These are phyloP conservation scores for Hypsibius dujardini DNA, from an alignment of 1,140 invertebrate species.

Conservation along the genomic window DNA sequence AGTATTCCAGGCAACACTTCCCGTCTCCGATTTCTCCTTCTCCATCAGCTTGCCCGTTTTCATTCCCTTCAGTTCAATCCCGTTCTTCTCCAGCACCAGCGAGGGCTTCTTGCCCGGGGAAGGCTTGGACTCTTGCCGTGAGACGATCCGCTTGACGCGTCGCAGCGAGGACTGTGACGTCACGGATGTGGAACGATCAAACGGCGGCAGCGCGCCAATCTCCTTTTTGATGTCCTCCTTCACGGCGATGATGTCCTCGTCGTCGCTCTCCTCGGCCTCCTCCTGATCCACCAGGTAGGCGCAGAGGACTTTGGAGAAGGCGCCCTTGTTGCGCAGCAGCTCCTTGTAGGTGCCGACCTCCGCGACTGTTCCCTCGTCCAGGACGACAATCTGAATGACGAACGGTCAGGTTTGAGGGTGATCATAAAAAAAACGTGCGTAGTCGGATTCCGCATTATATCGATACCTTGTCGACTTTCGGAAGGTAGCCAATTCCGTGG, in stretches of 20 bases:
- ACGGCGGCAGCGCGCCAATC: neutral
- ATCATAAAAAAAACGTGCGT: no score
- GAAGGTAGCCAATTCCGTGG: constrained; percentile 69
- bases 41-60: neutral
- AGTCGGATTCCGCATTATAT: no score
- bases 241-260: constrained; percentile 7
- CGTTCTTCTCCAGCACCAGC: no score
- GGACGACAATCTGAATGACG: constrained; percentile 61
- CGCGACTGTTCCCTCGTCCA: constrained; percentile 61
- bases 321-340: constrained; percentile 38
- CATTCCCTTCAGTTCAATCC: no score
- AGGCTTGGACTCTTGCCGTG: neutral
- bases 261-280: neutral
- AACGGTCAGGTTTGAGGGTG: no score
- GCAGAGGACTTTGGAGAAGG: constrained; percentile 32
- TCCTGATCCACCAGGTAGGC: constrained; percentile 24
- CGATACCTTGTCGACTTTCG: constrained; percentile 53
- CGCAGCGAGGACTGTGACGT: no score
- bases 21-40: neutral
- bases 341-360: constrained; percentile 67
- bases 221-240: neutral
- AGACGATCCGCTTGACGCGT: neutral
- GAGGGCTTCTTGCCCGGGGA: no score
- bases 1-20: neutral
- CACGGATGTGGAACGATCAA: neutral